phyloP scores from a whole-genome alignment of 1,140 invertebrate genomes.

The Panonychus citri region DNA sequence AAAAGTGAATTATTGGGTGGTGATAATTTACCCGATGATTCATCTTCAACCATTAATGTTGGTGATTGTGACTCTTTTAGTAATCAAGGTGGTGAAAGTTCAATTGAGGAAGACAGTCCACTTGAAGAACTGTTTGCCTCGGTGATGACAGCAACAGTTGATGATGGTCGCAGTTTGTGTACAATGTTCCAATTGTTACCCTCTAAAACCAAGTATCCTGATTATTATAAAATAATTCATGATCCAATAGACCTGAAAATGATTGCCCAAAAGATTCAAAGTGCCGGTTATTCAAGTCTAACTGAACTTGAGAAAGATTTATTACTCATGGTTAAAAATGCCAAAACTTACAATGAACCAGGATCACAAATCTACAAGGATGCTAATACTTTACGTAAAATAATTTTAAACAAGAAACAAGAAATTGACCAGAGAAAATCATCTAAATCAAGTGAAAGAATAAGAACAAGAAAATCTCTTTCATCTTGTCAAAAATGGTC shows the following conservation, averaged over 20 bases:
- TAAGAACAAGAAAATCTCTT: slow-evolving; percentile 17
- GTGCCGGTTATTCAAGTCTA: slow-evolving; percentile 44
- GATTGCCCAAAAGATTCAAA: slow-evolving; percentile 74
- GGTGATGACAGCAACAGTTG: slow-evolving; percentile 50
- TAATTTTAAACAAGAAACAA: slow-evolving; percentile 35
- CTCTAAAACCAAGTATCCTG: slow-evolving; percentile 55
- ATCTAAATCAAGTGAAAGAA: slow-evolving; percentile 31
- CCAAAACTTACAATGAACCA: slow-evolving; percentile 85
- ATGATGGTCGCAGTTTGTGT: slow-evolving; percentile 47
- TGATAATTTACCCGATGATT: slow-evolving; percentile 4
- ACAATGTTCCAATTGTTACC: slow-evolving; percentile 68
- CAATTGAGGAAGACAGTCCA: slow-evolving; percentile 25
- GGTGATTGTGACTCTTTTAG: not conserved
- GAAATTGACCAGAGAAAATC: slow-evolving; percentile 37
- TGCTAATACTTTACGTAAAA: slow-evolving; percentile 63
- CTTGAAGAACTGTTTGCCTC: slow-evolving; percentile 58
- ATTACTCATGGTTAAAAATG: slow-evolving; percentile 73
- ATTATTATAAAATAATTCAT: slow-evolving; percentile 88
- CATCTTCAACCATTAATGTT: not conserved
- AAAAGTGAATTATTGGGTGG: slow-evolving; percentile 9
- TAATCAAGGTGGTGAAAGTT: slow-evolving; percentile 5
- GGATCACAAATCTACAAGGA: slow-evolving; percentile 90
- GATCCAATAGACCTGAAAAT: slow-evolving; percentile 82
- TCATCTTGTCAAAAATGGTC: slow-evolving; percentile 28
- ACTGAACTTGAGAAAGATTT: slow-evolving; percentile 74